Percentiles rank a stretch among this genome's conserved stretches.
These are phyloP conservation scores for Cassiopea xamachana DNA, from an alignment of 30 jellyfish, hydroid and myxozoan genomes.

Conservation along the genomic window DNA sequence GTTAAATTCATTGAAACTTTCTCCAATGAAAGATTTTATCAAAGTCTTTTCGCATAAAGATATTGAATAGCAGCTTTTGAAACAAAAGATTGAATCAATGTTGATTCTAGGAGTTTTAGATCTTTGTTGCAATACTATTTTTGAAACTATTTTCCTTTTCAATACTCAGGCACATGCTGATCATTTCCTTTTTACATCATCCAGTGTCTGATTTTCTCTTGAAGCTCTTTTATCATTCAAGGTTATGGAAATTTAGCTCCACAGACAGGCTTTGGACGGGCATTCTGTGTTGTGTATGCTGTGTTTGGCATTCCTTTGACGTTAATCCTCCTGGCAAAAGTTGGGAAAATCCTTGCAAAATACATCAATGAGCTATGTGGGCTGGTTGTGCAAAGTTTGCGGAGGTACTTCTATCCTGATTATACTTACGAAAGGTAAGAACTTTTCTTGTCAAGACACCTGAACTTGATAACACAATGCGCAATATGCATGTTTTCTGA, in stretches of 20 bases:
- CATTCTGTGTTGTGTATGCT: slow-evolving; percentile 91
- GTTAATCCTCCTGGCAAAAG: slow-evolving; percentile 82
- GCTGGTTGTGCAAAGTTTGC: slow-evolving; percentile 62
- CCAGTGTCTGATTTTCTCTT: too few species aligned
- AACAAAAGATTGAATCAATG: too few species aligned
- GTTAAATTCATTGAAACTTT: too few species aligned
- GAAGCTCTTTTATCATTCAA: background rate
- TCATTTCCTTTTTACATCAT: background rate
- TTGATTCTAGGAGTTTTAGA: too few species aligned
- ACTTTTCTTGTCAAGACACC: background rate
- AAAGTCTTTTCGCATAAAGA: too few species aligned
- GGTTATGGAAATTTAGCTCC: slow-evolving; percentile 98
- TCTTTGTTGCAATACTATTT: too few species aligned
- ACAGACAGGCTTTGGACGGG: slow-evolving; percentile 84
- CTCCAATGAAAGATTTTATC: too few species aligned
- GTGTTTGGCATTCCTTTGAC: slow-evolving; percentile 92
- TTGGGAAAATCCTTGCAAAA: slow-evolving; percentile 86
- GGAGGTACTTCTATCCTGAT: slow-evolving; percentile 81
- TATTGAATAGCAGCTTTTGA: too few species aligned
- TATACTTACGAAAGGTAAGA: slow-evolving; percentile 78
- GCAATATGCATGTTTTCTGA: too few species aligned
- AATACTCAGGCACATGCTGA: too few species aligned
- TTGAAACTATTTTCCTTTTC: too few species aligned
- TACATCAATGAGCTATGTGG: slow-evolving; percentile 88
- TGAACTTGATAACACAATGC: too few species aligned